Evolutionary conservation across 2,888 invertebrate genomes (phyloP).

Genomic region (Oeneis ivallda): DNA sequence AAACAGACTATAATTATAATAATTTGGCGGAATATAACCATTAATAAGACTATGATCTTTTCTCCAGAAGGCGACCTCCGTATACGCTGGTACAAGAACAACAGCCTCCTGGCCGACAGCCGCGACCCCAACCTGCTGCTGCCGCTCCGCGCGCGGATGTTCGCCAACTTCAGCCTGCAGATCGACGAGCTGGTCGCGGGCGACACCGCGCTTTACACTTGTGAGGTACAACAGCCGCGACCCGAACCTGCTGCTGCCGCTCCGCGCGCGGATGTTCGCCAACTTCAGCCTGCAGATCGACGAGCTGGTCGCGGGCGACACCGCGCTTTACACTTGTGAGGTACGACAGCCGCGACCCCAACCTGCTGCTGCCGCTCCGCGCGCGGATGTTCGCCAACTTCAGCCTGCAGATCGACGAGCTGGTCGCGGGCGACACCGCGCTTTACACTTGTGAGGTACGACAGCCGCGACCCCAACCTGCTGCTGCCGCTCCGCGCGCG

Average conservation of each 20-base stretch:
- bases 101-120: conserved; percentile 84
- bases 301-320: conserved; percentile 79
- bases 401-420: conserved; percentile 84
- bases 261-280: conserved; percentile 83
- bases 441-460: conserved; percentile 85
- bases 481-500: conserved; percentile 80
- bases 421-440: conserved; percentile 83
- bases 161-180: conserved; percentile 87
- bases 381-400: conserved; percentile 86
- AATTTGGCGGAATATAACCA: too few relatives aligned
- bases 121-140: conserved; percentile 71
- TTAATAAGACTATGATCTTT: neutral
- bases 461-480: conserved; percentile 63
- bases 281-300: conserved; percentile 88
- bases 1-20: too few relatives aligned
- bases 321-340: conserved; percentile 86
- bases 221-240: conserved; percentile 78
- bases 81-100: conserved; percentile 88
- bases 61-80: conserved; percentile 80
- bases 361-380: conserved; percentile 77
- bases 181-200: conserved; percentile 77
- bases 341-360: conserved; percentile 66
- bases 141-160: conserved; percentile 83
- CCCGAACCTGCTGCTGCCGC: conserved; percentile 73
- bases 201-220: conserved; percentile 86